Percentiles rank a stretch among this genome's conserved stretches.
phyloP scores from a whole-genome alignment of 2,797 vertebrate species.

The Momotus momota region DNA sequence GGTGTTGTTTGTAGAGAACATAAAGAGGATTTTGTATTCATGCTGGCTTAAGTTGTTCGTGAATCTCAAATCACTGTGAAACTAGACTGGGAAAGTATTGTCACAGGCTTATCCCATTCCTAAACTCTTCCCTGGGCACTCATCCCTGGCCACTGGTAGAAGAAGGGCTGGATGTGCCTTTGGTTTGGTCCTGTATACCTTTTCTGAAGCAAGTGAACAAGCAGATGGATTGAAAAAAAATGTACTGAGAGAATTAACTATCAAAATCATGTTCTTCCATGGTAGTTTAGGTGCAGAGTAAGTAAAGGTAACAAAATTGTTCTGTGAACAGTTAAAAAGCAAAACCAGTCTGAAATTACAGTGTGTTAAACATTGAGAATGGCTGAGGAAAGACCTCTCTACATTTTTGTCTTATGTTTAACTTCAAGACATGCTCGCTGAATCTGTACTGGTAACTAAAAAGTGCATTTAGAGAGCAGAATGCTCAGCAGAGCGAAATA shows the following conservation, averaged over 20 bases:
- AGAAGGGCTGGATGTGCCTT: not conserved
- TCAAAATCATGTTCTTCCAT: not conserved
- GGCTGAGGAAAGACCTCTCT: not conserved
- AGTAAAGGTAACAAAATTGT: not conserved
- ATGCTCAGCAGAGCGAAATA: not conserved
- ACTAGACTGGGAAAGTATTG: not conserved
- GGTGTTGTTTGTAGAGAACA: not conserved
- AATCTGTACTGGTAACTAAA: not conserved
- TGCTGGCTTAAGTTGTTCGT: not conserved
- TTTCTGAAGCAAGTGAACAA: not conserved
- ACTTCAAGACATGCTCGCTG: not conserved
- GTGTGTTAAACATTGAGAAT: not conserved
- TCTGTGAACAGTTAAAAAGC: not conserved
- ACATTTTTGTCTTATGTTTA: not conserved
- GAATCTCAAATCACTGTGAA: not conserved
- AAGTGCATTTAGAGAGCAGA: accelerated
- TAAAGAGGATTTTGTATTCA: not conserved
- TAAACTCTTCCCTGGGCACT: not conserved
- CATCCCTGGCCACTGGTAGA: not conserved
- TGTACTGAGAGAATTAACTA: not conserved
- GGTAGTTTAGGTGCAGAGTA: not conserved
- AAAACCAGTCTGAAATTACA: not conserved
- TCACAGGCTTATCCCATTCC: not conserved
- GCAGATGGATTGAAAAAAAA: not conserved
- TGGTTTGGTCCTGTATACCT: not conserved